Evolutionary conservation across 2,113 vertebrate species (phyloP), one percentile per base, ranked within the genome.

Genomic region (Tachuris rubrigastra): DNA sequence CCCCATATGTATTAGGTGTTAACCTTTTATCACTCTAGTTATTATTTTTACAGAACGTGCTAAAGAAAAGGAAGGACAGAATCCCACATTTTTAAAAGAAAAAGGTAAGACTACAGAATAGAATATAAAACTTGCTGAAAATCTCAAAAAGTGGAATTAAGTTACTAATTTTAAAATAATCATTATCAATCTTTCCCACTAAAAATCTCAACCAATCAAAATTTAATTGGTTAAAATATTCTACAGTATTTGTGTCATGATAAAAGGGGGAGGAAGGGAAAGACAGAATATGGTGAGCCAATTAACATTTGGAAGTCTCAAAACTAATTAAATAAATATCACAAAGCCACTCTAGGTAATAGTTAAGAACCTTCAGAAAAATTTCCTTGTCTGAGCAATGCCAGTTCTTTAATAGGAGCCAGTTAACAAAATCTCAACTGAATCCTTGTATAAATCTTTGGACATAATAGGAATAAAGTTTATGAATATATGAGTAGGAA

Each of bases 21-120:
- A 89, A 59, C 2, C 0, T 19, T 91, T 93, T 69, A 59, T 46
- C 17, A 46, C 14, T 30, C 30, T 72, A 35, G 5, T 28, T 60
- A 30, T 25, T 56, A 22, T 71, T 87, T 93, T 95, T 87, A 30
- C 80, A 96, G 93, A 95, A 46, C 39, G 75, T 50, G 30, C 14
- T 42, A 96, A 95, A 65, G 94, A 85, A 85, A 91, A 94, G 28
- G 89, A 92, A 86, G 63, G n/a, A 82, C 96, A 95, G 60, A 94
- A 95, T 93, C 55, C 93, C 63, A 58, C 82, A 44, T 5, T 80
- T 89, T 74, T 79, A 42, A 96, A 96, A 90, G 86, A 93, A 53
- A 96, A 94, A 97, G 94, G 95, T 94, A 95, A 90, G 79, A 37
- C 39, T 41, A n/a, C 6, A 47, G 20, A 67, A 63, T 25, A 44